These are phyloP conservation scores for Meta bourneti DNA, from an alignment of 2,888 invertebrate genomes.

Conservation along the genomic window DNA sequence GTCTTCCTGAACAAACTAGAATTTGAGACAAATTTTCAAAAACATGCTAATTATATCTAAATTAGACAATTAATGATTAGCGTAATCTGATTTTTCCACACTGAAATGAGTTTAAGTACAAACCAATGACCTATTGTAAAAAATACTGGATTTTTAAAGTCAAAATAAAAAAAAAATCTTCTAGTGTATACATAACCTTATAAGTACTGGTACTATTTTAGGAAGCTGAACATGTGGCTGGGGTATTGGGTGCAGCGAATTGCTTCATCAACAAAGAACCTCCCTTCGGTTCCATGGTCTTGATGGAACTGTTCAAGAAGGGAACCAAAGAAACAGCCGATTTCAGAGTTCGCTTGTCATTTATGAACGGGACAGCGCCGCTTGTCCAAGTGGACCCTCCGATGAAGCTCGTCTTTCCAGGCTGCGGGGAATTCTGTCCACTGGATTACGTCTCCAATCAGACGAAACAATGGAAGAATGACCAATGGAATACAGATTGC, in stretches of 20 bases:
- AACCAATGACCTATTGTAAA: too few relatives aligned
- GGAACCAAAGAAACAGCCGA: too few relatives aligned
- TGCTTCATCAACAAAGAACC: constrained; percentile 12
- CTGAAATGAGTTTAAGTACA: too few relatives aligned
- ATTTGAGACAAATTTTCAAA: too few relatives aligned
- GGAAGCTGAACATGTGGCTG: constrained; percentile 21
- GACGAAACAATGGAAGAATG: not conserved
- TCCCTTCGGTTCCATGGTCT: constrained; percentile 7
- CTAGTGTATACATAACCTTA: not conserved
- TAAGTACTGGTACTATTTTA: not conserved
- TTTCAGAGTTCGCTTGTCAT: not conserved
- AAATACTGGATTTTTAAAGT: too few relatives aligned
- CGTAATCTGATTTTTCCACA: too few relatives aligned
- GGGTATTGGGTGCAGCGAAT: constrained; percentile 2
- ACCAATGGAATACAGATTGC: not conserved
- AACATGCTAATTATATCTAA: too few relatives aligned
- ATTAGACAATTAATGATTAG: too few relatives aligned
- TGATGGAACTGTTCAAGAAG: constrained; percentile 24
- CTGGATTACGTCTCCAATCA: not conserved
- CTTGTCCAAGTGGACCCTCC: not conserved
- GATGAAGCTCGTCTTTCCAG: not conserved
- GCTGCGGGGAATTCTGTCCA: constrained; percentile 24
- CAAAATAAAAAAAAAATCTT: too few relatives aligned
- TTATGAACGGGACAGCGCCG: not conserved
- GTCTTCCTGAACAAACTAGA: too few relatives aligned